Conservation (phyloP, 2,113 vertebrate genomes). For the Murina feae region DNA sequence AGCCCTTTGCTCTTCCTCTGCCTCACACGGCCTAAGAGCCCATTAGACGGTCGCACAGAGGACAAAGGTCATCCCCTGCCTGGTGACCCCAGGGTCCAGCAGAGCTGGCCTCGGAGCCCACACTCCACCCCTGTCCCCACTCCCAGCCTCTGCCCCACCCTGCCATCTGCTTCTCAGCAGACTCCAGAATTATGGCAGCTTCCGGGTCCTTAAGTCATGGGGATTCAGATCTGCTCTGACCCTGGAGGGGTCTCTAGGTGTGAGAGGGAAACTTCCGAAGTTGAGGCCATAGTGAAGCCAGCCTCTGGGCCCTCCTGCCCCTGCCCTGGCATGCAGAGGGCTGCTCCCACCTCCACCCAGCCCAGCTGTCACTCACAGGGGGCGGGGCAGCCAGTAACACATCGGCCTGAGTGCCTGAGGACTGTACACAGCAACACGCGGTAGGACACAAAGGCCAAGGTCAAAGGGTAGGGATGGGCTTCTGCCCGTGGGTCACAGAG, state of each 20-base stretch:
- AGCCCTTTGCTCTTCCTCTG: not conserved
- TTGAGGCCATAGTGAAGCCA: not conserved
- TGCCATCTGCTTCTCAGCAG: not conserved
- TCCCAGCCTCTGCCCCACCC: not conserved
- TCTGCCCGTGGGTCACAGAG: not conserved
- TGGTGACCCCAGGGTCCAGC: not conserved
- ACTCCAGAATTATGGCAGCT: not conserved
- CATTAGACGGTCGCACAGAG: not conserved
- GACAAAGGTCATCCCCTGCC: too few species aligned
- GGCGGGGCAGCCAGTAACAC: not conserved
- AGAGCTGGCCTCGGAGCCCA: not conserved
- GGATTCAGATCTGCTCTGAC: not conserved
- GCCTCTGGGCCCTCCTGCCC: too few species aligned
- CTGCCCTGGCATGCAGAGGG: not conserved
- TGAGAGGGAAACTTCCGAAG: not conserved
- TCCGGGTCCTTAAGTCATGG: not conserved
- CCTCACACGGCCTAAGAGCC: not conserved
- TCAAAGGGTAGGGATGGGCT: not conserved
- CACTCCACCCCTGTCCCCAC: not conserved
- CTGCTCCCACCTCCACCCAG: not conserved
- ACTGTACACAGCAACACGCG: not conserved
- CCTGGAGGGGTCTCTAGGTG: not conserved
- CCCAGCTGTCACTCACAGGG: not conserved
- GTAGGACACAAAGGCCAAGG: not conserved
- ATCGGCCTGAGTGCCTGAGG: not conserved